A percentile compares a stretch with the other conserved stretches of the same genome.
phyloP scores from a whole-genome alignment of 2,113 vertebrate genomes.

The Paramisgurnus dabryanus region DNA sequence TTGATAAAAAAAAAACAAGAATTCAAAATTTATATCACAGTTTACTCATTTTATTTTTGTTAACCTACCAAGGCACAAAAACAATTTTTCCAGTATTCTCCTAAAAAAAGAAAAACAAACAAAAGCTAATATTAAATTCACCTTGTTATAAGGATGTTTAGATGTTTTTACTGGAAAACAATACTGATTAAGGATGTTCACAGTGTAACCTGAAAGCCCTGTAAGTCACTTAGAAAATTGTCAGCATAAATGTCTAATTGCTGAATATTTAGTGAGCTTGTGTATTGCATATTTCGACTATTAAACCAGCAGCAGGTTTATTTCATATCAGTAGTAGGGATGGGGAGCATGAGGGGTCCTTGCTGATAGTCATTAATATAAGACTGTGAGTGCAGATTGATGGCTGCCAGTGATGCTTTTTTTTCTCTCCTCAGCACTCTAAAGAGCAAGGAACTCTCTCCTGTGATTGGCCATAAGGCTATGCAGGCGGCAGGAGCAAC shows the following conservation, averaged over 20 bases:
- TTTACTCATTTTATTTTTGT: too few species aligned
- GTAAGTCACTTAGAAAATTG: not conserved
- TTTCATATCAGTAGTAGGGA: constrained; percentile 7
- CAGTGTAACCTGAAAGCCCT: too few species aligned
- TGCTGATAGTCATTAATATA: constrained; percentile 17
- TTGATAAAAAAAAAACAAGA: too few species aligned
- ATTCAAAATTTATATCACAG: too few species aligned
- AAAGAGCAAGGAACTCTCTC: constrained; percentile 88
- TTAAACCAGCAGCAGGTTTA: not conserved
- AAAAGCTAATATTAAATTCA: too few species aligned
- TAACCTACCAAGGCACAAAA: too few species aligned
- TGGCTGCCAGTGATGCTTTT: constrained; percentile 53
- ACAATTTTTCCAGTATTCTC: too few species aligned
- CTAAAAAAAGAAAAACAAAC: too few species aligned
- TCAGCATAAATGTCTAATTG: not conserved
- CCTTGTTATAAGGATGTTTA: too few species aligned
- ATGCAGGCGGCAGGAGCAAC: constrained; percentile 78
- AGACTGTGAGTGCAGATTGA: constrained; percentile 23
- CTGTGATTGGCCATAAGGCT: constrained; percentile 85
- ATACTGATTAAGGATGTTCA: too few species aligned
- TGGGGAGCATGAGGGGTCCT: constrained; percentile 33
- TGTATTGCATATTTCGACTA: not conserved
- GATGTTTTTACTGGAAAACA: too few species aligned
- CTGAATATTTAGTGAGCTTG: not conserved
- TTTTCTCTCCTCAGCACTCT: constrained; percentile 75